Percentiles rank a stretch among this genome's conserved stretches.
These are phyloP conservation scores for Molossus alvarezi DNA, from an alignment of 2,797 vertebrate genomes.

Conservation along the genomic window DNA sequence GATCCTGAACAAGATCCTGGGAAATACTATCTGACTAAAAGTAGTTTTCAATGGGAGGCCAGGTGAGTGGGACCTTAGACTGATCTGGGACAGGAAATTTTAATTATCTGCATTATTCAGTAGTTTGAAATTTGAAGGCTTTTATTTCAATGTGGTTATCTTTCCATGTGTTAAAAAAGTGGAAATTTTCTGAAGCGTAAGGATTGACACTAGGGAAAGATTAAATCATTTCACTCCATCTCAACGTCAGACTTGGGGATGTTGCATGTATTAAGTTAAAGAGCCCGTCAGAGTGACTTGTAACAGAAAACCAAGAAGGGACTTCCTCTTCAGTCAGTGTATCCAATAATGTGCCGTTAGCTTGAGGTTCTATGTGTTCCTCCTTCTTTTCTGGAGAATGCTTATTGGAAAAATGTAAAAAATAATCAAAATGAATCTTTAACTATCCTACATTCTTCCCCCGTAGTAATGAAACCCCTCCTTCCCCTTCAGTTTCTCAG, in stretches of 20 bases:
- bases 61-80: background rate
- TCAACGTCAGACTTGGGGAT: background rate
- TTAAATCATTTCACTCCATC: background rate
- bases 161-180: background rate
- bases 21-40: slow-evolving; percentile 12
- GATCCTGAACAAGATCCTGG: background rate
- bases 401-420: background rate
- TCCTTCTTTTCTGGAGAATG: background rate
- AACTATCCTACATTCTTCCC: background rate
- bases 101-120: background rate
- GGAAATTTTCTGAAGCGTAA: background rate
- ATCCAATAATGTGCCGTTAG: background rate
- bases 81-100: background rate
- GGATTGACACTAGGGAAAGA: background rate
- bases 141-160: slow-evolving; percentile 34
- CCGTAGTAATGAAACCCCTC: background rate
- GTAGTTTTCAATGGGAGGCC: background rate
- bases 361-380: slow-evolving; percentile 3
- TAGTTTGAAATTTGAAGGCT: slow-evolving; percentile 47
- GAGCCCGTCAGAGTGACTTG: background rate
- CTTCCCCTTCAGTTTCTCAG: background rate
- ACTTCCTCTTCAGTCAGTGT: background rate
- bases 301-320: background rate
- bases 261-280: background rate
- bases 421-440: background rate